Base-by-base conservation (phyloP, 1,140 invertebrate genomes). In the Eupeodes corollae region DNA sequence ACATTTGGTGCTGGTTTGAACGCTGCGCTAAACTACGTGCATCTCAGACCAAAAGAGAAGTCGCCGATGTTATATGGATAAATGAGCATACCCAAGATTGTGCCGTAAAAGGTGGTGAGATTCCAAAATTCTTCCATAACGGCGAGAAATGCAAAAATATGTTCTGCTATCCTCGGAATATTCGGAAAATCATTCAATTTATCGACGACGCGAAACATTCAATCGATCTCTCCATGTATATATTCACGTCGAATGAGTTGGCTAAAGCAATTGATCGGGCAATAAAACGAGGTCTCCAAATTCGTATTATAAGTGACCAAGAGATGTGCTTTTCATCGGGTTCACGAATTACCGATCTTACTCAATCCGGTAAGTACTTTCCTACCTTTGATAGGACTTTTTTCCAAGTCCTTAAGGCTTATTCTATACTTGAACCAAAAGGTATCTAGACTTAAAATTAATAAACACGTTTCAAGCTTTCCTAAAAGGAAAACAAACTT, bases 171-270 rank as follows among this genome's bases (percentile, higher is more conserved):
- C 11, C 10, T 3, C 38, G 30, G 0, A 44, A 57, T 15, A 15
- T 56, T 1, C 31, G 30, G 1, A 48, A 44, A 40, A 44, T 66
- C 3, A 40, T 50, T 2, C 1, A 51, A 9, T 52, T 50, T 10
- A 51, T 66, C 3, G 48, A 63, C 31, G 26, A 46, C 18, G 63
- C 63, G 0, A 44, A 53, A 42, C 56, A 63, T 43, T 49, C 47
- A 26, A 53, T 66, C 2, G 63, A 66, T 18, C 33, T 60, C 6
- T 57, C 60, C 12, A 61, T 66, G 10, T 66, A 63, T 33, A 65
- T 56, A 0, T 54, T 66, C 5, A 57, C 60, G 1, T 45, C 47
- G 0, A 0, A 31, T 0, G 14, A 14, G 6, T 2, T 63, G 0
- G 30, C 37, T 13, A 5, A 47, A 1, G 57, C 57, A 0, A 14